Percentiles rank a stretch among this genome's conserved stretches.
Conservation (phyloP, 2,888 invertebrate genomes). For the Monoplex corrugatus region DNA sequence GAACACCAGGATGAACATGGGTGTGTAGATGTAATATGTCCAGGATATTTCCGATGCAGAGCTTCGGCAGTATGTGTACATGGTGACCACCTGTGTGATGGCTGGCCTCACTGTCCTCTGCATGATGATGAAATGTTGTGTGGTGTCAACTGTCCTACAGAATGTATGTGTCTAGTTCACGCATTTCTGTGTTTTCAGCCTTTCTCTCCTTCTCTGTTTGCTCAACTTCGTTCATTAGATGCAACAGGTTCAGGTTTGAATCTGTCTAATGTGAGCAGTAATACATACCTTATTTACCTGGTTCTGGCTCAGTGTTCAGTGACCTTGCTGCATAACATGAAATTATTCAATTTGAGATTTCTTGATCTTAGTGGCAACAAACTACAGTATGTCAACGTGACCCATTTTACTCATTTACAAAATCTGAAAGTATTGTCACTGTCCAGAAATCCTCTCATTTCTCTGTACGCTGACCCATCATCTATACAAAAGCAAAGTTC, state of each 20-base stretch:
- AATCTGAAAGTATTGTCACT: neutral
- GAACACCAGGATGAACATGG: no score
- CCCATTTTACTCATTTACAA: neutral
- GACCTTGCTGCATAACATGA: neutral
- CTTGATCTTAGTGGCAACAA: neutral
- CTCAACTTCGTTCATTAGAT: neutral
- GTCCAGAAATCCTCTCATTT: neutral
- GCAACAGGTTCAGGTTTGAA: neutral
- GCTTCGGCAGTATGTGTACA: neutral
- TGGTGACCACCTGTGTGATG: conserved; percentile 10
- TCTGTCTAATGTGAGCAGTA: neutral
- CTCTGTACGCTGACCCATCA: neutral
- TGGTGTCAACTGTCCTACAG: neutral
- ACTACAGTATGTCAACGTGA: neutral
- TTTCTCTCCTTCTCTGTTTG: neutral
- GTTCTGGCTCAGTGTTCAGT: neutral
- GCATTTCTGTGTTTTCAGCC: neutral
- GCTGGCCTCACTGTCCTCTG: neutral
- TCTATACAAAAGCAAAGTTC: neutral
- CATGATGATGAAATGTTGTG: neutral
- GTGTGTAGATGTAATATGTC: no score
- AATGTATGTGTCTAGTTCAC: neutral
- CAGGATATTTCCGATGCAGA: no score
- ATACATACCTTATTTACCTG: neutral
- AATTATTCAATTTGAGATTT: neutral